phyloP scores from a whole-genome alignment of 2,797 vertebrate genomes.

The Anabacerthia variegaticeps region DNA sequence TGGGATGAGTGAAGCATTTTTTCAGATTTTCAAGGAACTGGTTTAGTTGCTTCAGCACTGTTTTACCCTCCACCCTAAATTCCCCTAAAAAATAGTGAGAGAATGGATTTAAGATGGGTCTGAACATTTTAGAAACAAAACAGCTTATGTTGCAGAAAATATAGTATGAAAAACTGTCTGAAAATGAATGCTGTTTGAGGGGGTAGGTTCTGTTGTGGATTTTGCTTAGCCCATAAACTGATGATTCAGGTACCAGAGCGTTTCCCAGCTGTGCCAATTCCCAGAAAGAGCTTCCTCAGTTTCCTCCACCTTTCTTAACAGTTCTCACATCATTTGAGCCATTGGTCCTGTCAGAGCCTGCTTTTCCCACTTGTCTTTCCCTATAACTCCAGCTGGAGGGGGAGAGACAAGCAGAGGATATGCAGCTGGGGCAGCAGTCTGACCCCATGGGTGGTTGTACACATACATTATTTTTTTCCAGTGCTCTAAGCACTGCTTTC shows the following conservation, averaged over 20 bases:
- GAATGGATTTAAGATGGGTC: neutral
- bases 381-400: neutral
- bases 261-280: neutral
- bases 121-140: neutral
- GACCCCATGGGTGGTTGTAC: neutral
- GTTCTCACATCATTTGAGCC: neutral
- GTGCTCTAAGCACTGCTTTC: neutral
- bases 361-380: neutral
- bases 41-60: neutral
- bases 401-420: fast-evolving
- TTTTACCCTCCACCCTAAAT: neutral
- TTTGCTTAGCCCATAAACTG: neutral
- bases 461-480: neutral
- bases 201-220: neutral
- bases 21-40: neutral
- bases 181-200: neutral
- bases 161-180: neutral
- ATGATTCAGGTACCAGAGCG: neutral
- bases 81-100: neutral
- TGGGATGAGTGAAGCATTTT: neutral
- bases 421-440: neutral
- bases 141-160: neutral
- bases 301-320: neutral
- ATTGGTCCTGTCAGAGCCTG: neutral
- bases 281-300: neutral